Conservation (phyloP, 2,797 vertebrate species). For the Pteropus rufus region DNA sequence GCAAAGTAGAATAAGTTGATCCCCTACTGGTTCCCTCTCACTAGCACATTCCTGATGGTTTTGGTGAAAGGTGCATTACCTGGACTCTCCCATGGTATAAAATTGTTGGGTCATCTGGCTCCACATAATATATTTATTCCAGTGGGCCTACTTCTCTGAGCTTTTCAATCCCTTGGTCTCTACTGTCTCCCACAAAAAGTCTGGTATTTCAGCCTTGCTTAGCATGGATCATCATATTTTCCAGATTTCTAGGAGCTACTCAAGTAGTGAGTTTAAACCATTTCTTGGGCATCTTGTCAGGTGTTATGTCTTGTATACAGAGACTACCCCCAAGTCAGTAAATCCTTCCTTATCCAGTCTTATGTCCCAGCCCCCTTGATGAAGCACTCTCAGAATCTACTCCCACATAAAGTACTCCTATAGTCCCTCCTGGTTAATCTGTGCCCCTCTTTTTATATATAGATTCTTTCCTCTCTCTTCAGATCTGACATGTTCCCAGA, state of each 20-base stretch:
- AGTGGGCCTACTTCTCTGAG: not conserved
- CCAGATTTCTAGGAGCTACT: not conserved
- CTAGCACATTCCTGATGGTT: not conserved
- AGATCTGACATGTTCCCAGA: not conserved
- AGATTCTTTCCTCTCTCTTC: not conserved
- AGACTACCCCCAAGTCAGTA: not conserved
- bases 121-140: not conserved
- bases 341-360: not conserved
- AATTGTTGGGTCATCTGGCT: not conserved
- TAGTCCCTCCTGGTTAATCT: not conserved
- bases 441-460: not conserved
- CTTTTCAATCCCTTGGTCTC: not conserved
- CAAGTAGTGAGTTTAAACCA: not conserved
- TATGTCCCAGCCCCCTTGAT: not conserved
- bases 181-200: not conserved
- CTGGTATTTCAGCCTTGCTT: not conserved
- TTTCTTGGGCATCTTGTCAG: not conserved
- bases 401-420: not conserved
- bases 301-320: not conserved
- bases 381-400: not conserved
- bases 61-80: not conserved
- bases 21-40: not conserved
- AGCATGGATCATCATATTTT: not conserved
- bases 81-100: not conserved
- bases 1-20: not conserved